phyloP scores from a whole-genome alignment of 2,888 invertebrate genomes.

The Auanema freiburgensis region DNA sequence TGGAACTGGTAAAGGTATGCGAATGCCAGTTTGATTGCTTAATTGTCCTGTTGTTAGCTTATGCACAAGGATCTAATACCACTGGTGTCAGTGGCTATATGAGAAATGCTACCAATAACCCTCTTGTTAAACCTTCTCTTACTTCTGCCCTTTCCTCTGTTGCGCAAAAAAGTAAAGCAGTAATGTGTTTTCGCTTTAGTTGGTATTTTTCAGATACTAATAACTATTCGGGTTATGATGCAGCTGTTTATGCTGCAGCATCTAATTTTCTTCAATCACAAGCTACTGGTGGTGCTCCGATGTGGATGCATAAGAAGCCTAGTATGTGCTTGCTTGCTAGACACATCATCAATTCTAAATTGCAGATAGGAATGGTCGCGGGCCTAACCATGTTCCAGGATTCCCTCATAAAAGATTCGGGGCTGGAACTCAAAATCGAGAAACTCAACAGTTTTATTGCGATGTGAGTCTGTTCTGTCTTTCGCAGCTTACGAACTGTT shows the following conservation, averaged over 20 bases:
- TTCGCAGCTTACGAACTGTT: conserved; percentile 65
- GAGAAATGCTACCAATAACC: too few species aligned
- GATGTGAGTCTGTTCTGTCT: conserved; percentile 13
- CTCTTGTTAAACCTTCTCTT: too few species aligned
- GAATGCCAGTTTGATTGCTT: too few species aligned
- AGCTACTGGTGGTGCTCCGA: conserved; percentile 28
- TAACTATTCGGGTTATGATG: conserved; percentile 74
- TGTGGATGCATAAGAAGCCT: conserved; percentile 18
- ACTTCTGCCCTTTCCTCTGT: too few species aligned
- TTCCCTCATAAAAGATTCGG: conserved; percentile 1
- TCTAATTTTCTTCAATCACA: conserved; percentile 90
- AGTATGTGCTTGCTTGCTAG: neutral
- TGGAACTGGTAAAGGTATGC: too few species aligned
- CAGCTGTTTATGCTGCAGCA: conserved; percentile 91
- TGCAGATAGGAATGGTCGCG: neutral
- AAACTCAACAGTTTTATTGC: conserved; percentile 29
- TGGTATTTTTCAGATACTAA: neutral
- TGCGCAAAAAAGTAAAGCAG: conserved; percentile 1
- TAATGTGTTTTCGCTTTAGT: neutral
- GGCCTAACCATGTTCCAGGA: neutral
- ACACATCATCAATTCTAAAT: neutral
- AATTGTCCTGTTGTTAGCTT: too few species aligned
- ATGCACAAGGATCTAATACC: too few species aligned
- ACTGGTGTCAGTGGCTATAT: too few species aligned
- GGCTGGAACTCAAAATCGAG: conserved; percentile 6